Evolutionary conservation across 2,113 vertebrate species (phyloP).

Genomic region (Mellivora capensis): DNA sequence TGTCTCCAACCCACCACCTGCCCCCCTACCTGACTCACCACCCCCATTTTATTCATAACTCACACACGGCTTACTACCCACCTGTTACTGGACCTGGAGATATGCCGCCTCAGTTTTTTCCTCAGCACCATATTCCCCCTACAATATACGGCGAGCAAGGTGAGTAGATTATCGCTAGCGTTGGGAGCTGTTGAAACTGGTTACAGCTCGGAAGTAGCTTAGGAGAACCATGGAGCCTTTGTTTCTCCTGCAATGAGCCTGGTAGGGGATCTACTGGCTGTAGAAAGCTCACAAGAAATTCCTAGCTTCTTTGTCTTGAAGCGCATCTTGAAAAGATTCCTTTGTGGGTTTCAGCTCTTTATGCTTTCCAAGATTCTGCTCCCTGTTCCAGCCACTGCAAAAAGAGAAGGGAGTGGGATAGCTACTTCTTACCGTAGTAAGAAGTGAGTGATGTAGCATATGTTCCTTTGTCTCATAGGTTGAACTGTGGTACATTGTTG

Average conservation of each 20-base stretch:
- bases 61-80: slow-evolving; percentile 94
- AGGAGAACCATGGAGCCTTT: not conserved
- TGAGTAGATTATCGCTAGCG: slow-evolving; percentile 71
- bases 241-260: not conserved
- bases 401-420: not conserved
- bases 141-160: slow-evolving; percentile 96
- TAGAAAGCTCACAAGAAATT: not conserved
- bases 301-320: not conserved
- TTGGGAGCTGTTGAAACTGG: not conserved
- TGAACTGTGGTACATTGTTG: not conserved
- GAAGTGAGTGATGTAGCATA: not conserved
- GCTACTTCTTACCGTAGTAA: not conserved
- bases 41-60: slow-evolving; percentile 96
- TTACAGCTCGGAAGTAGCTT: not conserved
- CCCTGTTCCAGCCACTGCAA: not conserved
- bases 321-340: not conserved
- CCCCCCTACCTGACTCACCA: slow-evolving; percentile 93
- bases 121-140: slow-evolving; percentile 94
- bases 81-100: slow-evolving; percentile 95
- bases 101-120: slow-evolving; percentile 93
- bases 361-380: not conserved
- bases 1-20: slow-evolving; percentile 96
- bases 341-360: not conserved
- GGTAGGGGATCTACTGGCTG: not conserved
- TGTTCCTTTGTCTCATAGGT: not conserved